Evolutionary conservation across 2,113 vertebrate genomes (phyloP).

Genomic region (Bungarus multicinctus): DNA sequence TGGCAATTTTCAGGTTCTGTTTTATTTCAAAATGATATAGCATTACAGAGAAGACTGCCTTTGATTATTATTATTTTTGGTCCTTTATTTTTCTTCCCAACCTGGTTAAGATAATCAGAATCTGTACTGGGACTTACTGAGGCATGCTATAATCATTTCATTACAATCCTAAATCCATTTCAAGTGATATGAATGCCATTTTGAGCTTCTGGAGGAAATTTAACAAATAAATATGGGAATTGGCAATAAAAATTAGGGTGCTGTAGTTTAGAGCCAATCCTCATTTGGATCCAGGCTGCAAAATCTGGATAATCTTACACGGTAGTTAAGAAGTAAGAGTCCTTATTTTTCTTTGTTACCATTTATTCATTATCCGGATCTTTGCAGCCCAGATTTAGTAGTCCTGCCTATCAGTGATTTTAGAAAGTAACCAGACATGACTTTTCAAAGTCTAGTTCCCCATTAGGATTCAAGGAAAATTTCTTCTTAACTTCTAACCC

Average conservation of each 20-base stretch:
- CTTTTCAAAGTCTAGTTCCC: background rate
- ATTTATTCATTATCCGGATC: background rate
- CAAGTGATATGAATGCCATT: background rate
- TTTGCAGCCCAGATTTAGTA: background rate
- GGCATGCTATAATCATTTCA: background rate
- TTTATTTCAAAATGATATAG: background rate
- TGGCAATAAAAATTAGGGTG: background rate
- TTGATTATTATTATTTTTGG: conserved; percentile 34
- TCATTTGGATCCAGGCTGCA: background rate
- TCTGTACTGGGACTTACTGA: background rate
- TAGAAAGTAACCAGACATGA: background rate
- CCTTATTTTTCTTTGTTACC: background rate
- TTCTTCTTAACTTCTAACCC: background rate
- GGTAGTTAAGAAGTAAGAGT: background rate
- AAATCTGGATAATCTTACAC: background rate
- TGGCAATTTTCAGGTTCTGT: conserved; percentile 35
- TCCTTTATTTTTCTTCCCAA: conserved; percentile 37
- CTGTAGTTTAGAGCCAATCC: background rate
- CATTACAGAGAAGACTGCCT: background rate
- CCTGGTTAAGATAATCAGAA: background rate
- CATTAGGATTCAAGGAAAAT: background rate
- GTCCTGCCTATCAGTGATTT: background rate
- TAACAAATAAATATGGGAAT: background rate
- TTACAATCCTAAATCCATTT: background rate
- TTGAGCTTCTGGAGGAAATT: background rate